phyloP scores from a whole-genome alignment of 2,113 vertebrate genomes.

The Archocentrus centrarchus region DNA sequence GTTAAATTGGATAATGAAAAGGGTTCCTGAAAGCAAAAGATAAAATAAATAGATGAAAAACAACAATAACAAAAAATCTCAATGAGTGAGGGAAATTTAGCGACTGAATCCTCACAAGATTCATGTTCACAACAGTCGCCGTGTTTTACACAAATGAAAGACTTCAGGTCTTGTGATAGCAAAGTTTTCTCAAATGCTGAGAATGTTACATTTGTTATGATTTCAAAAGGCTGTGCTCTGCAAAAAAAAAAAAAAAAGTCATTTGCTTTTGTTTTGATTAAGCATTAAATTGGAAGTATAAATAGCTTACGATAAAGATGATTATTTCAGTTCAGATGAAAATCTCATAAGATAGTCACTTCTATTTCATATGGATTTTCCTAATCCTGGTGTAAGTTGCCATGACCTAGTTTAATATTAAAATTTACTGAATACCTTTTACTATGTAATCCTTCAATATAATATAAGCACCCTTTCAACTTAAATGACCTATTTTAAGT shows the following conservation, averaged over 20 bases:
- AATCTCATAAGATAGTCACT: constrained; percentile 54
- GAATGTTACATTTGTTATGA: background rate
- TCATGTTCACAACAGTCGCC: constrained; percentile 21
- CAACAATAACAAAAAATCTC: background rate
- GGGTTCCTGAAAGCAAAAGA: constrained; percentile 2
- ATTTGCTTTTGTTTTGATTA: constrained; percentile 15
- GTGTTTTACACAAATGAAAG: constrained; percentile 39
- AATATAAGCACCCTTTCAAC: constrained; percentile 52
- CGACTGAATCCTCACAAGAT: constrained; percentile 22
- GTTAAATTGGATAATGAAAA: constrained; percentile 9
- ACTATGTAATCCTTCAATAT: constrained; percentile 68
- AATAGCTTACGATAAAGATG: constrained; percentile 53
- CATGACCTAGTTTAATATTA: constrained; percentile 70
- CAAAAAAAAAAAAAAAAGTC: constrained; percentile 18
- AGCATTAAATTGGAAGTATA: constrained; percentile 47
- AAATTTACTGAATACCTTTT: constrained; percentile 64
- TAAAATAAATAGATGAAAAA: background rate
- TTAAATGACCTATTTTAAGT: constrained; percentile 62
- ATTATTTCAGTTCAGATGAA: constrained; percentile 56
- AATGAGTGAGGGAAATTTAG: constrained; percentile 2
- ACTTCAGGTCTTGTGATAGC: constrained; percentile 31
- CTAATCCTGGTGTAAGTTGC: constrained; percentile 67
- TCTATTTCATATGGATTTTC: constrained; percentile 66
- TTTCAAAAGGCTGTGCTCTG: constrained; percentile 27
- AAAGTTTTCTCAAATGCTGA: constrained; percentile 6